phyloP scores from a whole-genome alignment of 2,888 invertebrate species.

The Aleiodes testaceus region DNA sequence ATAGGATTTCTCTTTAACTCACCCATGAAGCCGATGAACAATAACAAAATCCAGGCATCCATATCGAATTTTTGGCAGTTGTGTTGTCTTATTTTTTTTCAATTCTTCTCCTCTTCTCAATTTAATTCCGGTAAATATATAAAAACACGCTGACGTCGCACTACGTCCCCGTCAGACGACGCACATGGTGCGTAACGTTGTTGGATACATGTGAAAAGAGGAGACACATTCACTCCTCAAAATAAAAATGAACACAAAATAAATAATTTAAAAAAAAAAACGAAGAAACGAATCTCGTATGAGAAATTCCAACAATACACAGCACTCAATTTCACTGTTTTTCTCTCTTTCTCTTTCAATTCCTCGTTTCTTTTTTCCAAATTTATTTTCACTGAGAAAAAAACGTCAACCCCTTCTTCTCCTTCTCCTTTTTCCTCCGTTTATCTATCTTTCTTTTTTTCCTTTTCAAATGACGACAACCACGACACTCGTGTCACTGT shows the following conservation, averaged over 20 bases:
- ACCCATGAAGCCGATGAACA: conserved; percentile 49
- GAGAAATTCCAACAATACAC: conserved; percentile 28
- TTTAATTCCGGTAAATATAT: background rate
- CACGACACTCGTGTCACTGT: conserved; percentile 32
- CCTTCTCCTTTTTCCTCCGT: background rate
- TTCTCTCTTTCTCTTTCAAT: background rate
- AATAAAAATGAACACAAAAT: background rate
- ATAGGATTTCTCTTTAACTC: conserved; percentile 25
- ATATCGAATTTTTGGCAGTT: conserved; percentile 48
- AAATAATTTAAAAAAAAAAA: no score
- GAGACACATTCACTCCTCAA: conserved; percentile 21
- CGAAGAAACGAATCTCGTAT: background rate
- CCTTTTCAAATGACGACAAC: conserved; percentile 22
- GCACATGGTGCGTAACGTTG: conserved; percentile 42
- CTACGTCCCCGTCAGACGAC: conserved; percentile 41
- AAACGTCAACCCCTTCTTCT: conserved; percentile 40
- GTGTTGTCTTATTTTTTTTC: background rate
- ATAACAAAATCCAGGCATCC: conserved; percentile 51
- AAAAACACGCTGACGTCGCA: conserved; percentile 28
- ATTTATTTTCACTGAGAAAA: conserved; percentile 7
- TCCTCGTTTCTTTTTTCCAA: background rate
- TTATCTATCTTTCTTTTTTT: background rate
- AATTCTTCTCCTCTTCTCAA: no score
- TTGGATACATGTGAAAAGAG: conserved; percentile 35
- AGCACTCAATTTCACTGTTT: conserved; percentile 7